Conservation (phyloP, 2,797 vertebrate species). For the Pachyuromys duprasi region DNA sequence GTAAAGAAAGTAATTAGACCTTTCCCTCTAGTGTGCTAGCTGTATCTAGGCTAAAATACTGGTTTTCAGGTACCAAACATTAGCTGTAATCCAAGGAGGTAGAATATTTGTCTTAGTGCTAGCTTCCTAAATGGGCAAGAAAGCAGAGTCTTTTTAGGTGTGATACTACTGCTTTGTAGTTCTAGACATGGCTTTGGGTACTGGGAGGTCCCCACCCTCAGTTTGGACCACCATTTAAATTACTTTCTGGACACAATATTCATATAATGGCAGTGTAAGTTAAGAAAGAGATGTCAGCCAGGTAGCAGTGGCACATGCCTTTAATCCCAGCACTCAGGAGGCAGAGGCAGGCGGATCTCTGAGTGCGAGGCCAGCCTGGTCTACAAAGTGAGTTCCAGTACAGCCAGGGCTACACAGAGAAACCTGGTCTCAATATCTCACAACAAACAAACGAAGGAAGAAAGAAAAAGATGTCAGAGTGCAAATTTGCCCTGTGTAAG, state of each 20-base stretch:
- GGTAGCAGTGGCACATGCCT: no score
- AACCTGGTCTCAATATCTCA: no score
- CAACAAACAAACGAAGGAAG: no score
- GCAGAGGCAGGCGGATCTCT: no score
- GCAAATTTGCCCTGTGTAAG: not conserved
- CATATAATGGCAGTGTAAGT: not conserved
- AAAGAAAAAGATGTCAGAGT: not conserved
- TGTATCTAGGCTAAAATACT: conserved; percentile 3
- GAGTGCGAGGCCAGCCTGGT: no score
- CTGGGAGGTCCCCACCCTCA: not conserved
- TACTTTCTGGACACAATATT: conserved; percentile 6
- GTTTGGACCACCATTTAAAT: conserved; percentile 13
- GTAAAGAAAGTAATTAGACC: conserved; percentile 38
- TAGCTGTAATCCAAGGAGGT: not conserved
- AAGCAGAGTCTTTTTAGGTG: not conserved
- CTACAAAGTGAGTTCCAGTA: no score
- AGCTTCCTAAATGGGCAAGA: not conserved
- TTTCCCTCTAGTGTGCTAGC: conserved; percentile 23
- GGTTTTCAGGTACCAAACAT: not conserved
- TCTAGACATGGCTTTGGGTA: not conserved
- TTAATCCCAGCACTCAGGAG: no score
- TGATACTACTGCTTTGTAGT: not conserved
- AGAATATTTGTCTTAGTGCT: conserved; percentile 3
- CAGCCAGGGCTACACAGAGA: no score
- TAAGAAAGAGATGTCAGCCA: not conserved